Percentiles rank a stretch among this genome's conserved stretches.
Evolutionary conservation across 2,888 invertebrate genomes (phyloP).

Genomic region (Aplocera efformata): DNA sequence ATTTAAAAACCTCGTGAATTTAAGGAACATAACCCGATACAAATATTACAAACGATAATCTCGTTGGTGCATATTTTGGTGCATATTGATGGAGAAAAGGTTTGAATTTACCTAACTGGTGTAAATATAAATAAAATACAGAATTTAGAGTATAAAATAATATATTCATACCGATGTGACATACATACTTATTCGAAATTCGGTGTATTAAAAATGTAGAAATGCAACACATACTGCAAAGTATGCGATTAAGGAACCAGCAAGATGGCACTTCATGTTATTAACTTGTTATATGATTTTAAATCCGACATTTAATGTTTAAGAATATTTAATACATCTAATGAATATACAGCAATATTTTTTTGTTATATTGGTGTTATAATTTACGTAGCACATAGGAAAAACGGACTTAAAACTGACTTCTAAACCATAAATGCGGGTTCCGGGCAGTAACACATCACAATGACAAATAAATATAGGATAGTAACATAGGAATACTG

Average conservation of each 20-base stretch:
- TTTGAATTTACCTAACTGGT: no score
- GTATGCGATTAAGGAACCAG: conserved; percentile 56
- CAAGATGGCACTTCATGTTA: conserved; percentile 56
- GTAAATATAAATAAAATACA: conserved; percentile 22
- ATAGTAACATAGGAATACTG: conserved; percentile 29
- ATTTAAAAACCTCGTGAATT: no score
- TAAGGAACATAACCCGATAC: no score
- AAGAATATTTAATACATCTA: conserved; percentile 8
- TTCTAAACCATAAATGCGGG: conserved; percentile 52
- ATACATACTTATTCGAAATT: conserved; percentile 34
- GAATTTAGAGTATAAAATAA: conserved; percentile 57
- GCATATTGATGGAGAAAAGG: no score
- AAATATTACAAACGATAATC: no score
- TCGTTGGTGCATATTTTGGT: no score
- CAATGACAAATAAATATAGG: conserved; percentile 29
- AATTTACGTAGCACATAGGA: conserved; percentile 3
- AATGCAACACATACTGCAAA: conserved; percentile 45
- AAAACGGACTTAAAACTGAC: conserved; percentile 8
- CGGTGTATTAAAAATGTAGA: conserved; percentile 35
- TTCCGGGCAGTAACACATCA: conserved; percentile 33
- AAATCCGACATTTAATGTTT: conserved; percentile 8
- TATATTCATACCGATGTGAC: conserved; percentile 62
- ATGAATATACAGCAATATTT: background rate
- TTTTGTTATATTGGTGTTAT: conserved; percentile 2
- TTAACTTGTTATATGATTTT: conserved; percentile 14